Percentiles rank a stretch among this genome's conserved stretches.
Evolutionary conservation across 2,797 vertebrate species (phyloP).

Genomic region (Chelon labrosus): DNA sequence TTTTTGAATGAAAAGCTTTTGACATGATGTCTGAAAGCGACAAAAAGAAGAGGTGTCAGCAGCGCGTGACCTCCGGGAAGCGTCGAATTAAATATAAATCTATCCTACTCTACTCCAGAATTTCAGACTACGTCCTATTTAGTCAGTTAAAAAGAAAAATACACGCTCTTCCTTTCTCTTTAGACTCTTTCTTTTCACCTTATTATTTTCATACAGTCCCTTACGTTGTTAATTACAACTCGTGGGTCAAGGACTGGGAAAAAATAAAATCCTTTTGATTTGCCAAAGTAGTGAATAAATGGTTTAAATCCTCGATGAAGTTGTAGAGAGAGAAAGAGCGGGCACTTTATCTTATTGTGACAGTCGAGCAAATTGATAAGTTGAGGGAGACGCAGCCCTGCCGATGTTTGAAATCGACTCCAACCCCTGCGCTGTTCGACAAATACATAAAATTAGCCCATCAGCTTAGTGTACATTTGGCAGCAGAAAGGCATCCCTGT

Average conservation of each 20-base stretch:
- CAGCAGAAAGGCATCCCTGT: constrained; percentile 68
- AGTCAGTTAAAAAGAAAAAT: not conserved
- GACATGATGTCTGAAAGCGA: no score
- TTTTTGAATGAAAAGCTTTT: no score
- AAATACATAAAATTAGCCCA: constrained; percentile 29
- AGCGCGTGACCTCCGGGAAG: not conserved
- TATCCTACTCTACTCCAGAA: not conserved
- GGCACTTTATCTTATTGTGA: no score
- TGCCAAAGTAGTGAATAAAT: not conserved
- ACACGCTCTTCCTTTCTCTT: not conserved
- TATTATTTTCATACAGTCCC: not conserved
- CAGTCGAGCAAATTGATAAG: constrained; percentile 18
- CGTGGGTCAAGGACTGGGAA: not conserved
- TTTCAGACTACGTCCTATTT: not conserved
- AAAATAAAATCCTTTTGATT: not conserved
- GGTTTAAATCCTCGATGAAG: no score
- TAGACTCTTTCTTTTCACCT: not conserved
- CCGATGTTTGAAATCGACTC: constrained; percentile 41
- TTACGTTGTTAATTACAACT: not conserved
- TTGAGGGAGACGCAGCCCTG: constrained; percentile 18
- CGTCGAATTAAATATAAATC: not conserved
- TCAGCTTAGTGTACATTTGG: constrained; percentile 68
- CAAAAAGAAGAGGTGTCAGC: no score
- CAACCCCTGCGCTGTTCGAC: constrained; percentile 2
- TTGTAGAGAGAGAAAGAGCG: no score